Base-by-base conservation (phyloP, 2,888 invertebrate species). In the Epinotia demarniana region DNA sequence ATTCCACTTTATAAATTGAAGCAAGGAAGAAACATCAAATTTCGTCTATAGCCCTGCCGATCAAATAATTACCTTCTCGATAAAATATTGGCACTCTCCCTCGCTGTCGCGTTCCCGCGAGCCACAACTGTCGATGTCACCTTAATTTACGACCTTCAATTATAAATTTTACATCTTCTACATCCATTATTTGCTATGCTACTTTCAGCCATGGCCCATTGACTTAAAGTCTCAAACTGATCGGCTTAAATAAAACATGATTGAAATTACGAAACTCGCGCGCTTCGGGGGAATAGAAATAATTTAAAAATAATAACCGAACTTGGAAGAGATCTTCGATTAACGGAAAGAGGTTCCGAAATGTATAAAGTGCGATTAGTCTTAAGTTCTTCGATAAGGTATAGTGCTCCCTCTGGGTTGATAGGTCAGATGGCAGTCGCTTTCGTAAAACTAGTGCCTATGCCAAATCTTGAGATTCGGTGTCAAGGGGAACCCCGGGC, bases 51-150 rank as follows among this genome's bases (percentile, higher is more conserved):
- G 85, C 90, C 88, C 86, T 80, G 81, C 86, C 88, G 90, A 91
- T 92, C 89, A 90, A 90, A 92, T 93, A 92, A 93, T 94, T 93
- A 91, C 89, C 90, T 89, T 87, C 87, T 81, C 90, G 89, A 92
- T 93, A 93, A 93, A 93, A 90, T 93, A 93, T 93, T 90, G 91
- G 89, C 88, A 87, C 82, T 83, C 85, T 82, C 90, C 90, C 89
- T 79, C 78, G 75, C 80, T 81, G 80, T 87, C 86, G 78, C 80
- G 76, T 78, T 79, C 79, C 86, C 81, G 83, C 85, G 87, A 86
- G 92, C 90, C 92, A 90, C 94, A 94, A 94, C 92, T 94, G 94
- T 92, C 93, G 93, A 89, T 94, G 94, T 94, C 94, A 94, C 94
- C 92, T 94, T 94, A 94, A 94, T 94, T 94, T 94, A 94, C 93